These are phyloP conservation scores for Phymorhynchus buccinoides DNA, from an alignment of 1,140 invertebrate genomes.

Conservation along the genomic window DNA sequence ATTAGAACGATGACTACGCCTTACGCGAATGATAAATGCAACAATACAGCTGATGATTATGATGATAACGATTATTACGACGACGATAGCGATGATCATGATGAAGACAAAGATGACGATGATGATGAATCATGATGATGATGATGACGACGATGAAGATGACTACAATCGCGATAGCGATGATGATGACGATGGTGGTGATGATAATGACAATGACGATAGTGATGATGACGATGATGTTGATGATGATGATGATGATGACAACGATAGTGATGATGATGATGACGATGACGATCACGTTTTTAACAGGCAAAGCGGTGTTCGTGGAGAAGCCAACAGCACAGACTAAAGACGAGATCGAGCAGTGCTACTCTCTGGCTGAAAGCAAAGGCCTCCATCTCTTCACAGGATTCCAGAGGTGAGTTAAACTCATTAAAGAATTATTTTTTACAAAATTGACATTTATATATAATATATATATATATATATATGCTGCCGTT, in stretches of 20 bases:
- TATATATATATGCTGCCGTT: no score
- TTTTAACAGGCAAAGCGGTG: not conserved
- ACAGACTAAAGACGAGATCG: no score
- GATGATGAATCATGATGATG: no score
- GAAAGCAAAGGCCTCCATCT: no score
- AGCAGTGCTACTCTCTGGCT: no score
- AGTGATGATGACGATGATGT: not conserved
- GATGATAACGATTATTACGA: not conserved
- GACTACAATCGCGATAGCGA: not conserved
- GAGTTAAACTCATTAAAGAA: no score
- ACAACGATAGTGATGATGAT: constrained; percentile 19
- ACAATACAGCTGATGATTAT: not conserved
- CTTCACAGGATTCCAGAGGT: no score
- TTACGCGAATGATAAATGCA: not conserved
- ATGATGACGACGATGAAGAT: no score
- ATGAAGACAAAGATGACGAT: no score
- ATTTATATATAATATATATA: no score
- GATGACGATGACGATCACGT: not conserved
- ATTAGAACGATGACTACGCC: not conserved
- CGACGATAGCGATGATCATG: no score
- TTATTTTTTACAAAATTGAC: no score
- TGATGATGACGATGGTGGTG: not conserved
- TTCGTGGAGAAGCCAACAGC: not conserved
- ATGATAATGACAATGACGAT: not conserved
- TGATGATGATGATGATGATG: constrained; percentile 28